phyloP scores from a whole-genome alignment of 2,888 invertebrate genomes.

The Pseudeuparius sepicola region DNA sequence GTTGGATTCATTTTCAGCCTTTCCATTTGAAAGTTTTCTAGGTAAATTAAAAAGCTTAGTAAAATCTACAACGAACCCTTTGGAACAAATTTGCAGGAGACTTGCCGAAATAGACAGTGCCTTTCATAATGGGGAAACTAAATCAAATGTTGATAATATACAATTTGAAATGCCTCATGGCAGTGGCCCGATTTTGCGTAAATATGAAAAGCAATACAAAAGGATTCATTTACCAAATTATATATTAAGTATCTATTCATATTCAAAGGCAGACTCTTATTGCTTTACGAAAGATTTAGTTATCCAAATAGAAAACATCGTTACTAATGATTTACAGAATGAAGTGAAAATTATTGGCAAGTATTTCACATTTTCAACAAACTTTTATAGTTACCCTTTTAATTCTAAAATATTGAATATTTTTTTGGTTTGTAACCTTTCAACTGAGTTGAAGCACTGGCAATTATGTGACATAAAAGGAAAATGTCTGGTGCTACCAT shows the following conservation, averaged over 20 bases:
- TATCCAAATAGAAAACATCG: conserved; percentile 8
- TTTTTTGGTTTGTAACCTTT: conserved; percentile 5
- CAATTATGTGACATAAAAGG: conserved; percentile 3
- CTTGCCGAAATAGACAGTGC: conserved; percentile 5
- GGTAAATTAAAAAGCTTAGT: conserved; percentile 12
- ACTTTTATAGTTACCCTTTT: conserved; percentile 7
- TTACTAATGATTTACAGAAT: conserved; percentile 3
- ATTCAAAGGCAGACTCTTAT: conserved; percentile 8
- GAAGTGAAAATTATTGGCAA: background rate
- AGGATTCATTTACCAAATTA: conserved; percentile 10
- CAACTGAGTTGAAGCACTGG: conserved; percentile 1
- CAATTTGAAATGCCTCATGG: conserved; percentile 4
- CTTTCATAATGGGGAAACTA: background rate
- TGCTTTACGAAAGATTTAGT: conserved; percentile 6
- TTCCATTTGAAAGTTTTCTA: conserved; percentile 14
- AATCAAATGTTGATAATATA: background rate
- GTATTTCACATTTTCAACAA: background rate
- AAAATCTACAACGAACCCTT: conserved; percentile 11
- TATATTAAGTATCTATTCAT: conserved; percentile 6
- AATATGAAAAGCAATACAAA: conserved; percentile 12
- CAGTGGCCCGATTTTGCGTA: background rate
- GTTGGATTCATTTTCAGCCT: conserved; percentile 13
- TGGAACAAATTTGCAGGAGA: conserved; percentile 8
- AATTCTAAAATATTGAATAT: conserved; percentile 7
- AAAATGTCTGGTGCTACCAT: conserved; percentile 11